phyloP scores from a whole-genome alignment of 2,797 vertebrate species.

The Chaetodon trifasciatus region DNA sequence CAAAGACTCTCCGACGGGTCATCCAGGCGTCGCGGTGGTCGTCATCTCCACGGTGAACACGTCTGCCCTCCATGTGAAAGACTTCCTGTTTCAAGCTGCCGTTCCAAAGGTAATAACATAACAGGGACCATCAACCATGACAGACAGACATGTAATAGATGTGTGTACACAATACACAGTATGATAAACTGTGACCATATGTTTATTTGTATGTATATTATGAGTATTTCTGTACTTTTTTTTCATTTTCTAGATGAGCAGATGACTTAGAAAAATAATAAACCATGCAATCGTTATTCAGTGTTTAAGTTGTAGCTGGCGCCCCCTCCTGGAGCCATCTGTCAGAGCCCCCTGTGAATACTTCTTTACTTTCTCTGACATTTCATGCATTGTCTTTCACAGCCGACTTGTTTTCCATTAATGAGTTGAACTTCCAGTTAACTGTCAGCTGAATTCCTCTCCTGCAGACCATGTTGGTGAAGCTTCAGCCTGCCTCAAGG shows the following conservation, averaged over 20 bases:
- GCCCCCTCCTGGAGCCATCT: background rate
- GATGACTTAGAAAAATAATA: too few species aligned
- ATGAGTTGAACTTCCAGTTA: background rate
- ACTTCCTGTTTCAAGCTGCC: constrained; percentile 89
- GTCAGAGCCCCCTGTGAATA: background rate
- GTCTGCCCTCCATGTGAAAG: constrained; percentile 83
- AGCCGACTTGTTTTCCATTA: background rate
- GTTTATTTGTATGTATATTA: too few species aligned
- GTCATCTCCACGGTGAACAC: constrained; percentile 91
- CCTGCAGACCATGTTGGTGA: constrained; percentile 89
- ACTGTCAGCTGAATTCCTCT: background rate
- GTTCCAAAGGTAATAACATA: constrained; percentile 88
- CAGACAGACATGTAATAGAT: too few species aligned
- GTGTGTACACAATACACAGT: too few species aligned
- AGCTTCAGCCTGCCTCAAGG: constrained; percentile 88
- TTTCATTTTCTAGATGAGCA: too few species aligned
- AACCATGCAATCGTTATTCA: too few species aligned
- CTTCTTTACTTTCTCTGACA: background rate
- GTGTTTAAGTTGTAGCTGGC: background rate
- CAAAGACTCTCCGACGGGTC: constrained; percentile 75
- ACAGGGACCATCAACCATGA: too few species aligned
- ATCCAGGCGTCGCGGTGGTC: constrained; percentile 84
- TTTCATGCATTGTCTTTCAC: background rate
- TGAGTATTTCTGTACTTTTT: too few species aligned
- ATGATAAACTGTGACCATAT: too few species aligned